A percentile compares a stretch with the other conserved stretches of the same genome.
Conservation (phyloP, 2,888 invertebrate genomes). For the Sipha maydis region DNA sequence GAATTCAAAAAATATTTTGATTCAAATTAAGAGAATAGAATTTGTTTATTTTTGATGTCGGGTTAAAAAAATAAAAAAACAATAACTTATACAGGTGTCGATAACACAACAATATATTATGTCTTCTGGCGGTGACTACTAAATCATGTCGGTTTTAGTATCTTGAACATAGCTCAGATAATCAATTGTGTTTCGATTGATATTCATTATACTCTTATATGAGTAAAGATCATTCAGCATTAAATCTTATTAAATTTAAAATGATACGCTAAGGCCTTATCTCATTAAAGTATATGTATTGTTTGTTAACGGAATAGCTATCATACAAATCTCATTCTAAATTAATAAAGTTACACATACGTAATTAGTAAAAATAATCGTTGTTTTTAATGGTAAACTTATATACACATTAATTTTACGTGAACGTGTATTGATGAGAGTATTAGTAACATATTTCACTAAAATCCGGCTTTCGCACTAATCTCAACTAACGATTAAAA, state of each 20-base stretch:
- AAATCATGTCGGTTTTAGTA: neutral
- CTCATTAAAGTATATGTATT: neutral
- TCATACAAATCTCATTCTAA: neutral
- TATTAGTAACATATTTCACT: neutral
- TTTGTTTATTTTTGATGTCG: too few relatives aligned
- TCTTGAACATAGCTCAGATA: neutral
- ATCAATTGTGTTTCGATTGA: neutral
- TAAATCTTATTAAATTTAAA: neutral
- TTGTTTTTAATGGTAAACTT: neutral
- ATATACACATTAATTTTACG: neutral
- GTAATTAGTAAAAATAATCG: neutral
- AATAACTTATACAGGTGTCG: too few relatives aligned
- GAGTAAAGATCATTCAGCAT: neutral
- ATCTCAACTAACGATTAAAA: neutral
- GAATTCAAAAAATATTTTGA: too few relatives aligned
- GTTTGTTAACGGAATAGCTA: neutral
- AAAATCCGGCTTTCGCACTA: neutral
- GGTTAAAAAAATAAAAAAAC: too few relatives aligned
- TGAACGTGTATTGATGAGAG: too few relatives aligned
- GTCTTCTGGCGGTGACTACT: neutral
- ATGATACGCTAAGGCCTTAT: neutral
- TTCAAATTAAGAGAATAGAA: too few relatives aligned
- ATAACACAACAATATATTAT: neutral
- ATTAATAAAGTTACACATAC: neutral
- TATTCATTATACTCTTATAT: neutral